Evolutionary conservation across 2,797 vertebrate species (phyloP).

Genomic region (Poecile montanus): DNA sequence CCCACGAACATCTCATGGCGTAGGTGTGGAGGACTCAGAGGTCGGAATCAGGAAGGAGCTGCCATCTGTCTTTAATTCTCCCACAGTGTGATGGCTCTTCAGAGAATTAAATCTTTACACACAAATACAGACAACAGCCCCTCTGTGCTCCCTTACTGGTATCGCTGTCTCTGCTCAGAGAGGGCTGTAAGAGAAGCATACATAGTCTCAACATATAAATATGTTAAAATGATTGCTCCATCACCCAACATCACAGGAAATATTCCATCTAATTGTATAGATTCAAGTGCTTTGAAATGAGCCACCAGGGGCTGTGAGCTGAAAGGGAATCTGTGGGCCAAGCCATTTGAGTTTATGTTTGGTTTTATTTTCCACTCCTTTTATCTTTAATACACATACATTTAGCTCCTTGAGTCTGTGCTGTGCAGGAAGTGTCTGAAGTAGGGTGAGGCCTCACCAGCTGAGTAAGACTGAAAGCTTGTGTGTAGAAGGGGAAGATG

Average conservation of each 20-base stretch:
- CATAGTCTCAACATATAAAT: neutral
- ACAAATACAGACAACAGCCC: neutral
- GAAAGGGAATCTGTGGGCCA: neutral
- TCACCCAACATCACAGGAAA: neutral
- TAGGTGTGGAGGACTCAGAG: neutral
- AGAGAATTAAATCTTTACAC: neutral
- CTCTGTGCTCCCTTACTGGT: fast-evolving
- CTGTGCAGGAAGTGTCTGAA: neutral
- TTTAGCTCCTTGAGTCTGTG: neutral
- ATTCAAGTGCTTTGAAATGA: neutral
- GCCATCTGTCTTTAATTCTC: neutral
- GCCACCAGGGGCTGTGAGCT: neutral
- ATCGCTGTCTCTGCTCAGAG: neutral
- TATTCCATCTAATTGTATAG: neutral
- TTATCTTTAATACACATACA: fast-evolving
- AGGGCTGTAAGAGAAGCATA: neutral
- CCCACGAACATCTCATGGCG: neutral
- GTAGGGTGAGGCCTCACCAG: neutral
- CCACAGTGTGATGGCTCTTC: neutral
- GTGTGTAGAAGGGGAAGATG: neutral
- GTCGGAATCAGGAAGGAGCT: neutral
- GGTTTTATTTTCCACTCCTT: neutral
- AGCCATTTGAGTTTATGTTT: neutral
- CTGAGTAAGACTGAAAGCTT: neutral
- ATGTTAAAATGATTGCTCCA: neutral